Percentiles rank a stretch among this genome's conserved stretches.
These are phyloP conservation scores for Tragulus kanchil DNA, from an alignment of 2,113 vertebrate genomes.

Conservation along the genomic window DNA sequence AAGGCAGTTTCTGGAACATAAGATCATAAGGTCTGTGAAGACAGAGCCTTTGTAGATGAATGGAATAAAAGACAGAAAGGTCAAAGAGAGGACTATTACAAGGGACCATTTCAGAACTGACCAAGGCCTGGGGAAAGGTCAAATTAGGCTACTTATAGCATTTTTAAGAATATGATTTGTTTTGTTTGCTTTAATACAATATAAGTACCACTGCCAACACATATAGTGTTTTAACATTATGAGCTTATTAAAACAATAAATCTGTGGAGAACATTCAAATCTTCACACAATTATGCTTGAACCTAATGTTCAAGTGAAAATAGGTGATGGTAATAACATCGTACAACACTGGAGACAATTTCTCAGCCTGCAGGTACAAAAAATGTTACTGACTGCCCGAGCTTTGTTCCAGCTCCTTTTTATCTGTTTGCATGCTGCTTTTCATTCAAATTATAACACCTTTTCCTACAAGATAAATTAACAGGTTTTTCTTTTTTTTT, in stretches of 20 bases:
- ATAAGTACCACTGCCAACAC: slow-evolving; percentile 70
- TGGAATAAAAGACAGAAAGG: not conserved
- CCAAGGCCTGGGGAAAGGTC: slow-evolving; percentile 32
- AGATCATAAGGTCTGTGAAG: not conserved
- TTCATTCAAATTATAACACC: slow-evolving; percentile 81
- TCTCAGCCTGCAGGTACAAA: slow-evolving; percentile 78
- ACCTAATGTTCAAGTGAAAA: slow-evolving; percentile 80
- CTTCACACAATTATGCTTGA: slow-evolving; percentile 75
- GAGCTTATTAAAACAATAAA: slow-evolving; percentile 82
- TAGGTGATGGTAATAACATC: slow-evolving; percentile 70
- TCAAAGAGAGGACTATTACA: not conserved
- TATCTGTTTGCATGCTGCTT: slow-evolving; percentile 82
- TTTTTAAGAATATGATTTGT: slow-evolving; percentile 69
- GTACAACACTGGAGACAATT: slow-evolving; percentile 77
- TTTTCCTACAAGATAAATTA: slow-evolving; percentile 82
- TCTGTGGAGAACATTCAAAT: slow-evolving; percentile 71
- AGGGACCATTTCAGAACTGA: slow-evolving; percentile 39
- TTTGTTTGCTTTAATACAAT: slow-evolving; percentile 75
- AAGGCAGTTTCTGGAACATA: not conserved
- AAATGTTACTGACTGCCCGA: slow-evolving; percentile 71
- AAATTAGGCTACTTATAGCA: slow-evolving; percentile 49
- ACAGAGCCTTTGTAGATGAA: not conserved
- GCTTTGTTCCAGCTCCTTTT: slow-evolving; percentile 75
- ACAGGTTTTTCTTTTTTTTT: slow-evolving; percentile 45
- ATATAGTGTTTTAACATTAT: slow-evolving; percentile 68